Evolutionary conservation across 2,888 invertebrate species (phyloP), one percentile per base, ranked within the genome.

Genomic region (Agelastica alni): DNA sequence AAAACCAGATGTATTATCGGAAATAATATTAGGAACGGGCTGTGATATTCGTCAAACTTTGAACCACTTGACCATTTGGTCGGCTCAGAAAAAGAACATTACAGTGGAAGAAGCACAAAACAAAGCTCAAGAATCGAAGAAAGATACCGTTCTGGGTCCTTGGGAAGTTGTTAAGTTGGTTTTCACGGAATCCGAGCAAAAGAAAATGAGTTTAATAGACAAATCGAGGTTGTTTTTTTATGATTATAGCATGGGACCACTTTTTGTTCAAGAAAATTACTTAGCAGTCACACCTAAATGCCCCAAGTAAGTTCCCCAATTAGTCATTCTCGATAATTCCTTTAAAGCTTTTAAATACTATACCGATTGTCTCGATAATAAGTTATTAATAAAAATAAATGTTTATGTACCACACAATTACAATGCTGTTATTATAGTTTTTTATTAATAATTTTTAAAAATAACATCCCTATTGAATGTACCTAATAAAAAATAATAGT

Each of bases 251-350:
- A 83, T 99, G 60, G 88, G 89, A n/a, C 94, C 97, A 1, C 80
- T 99, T 9, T 99, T 99, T 78, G 95, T 99, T 0, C 96, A 98
- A 69, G 98, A 99, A 76, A 99, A 98, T 78, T 99, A 99, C 77
- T 78, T 93, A 12, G 83, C 83, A 61, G 93, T 92, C 1, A 76
- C 79, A n/a, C 94, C 95, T 0, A 82, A 84, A 54, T 86, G 85
- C 53, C 84, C 87, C 17, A 86, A 83, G 88, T 89, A 78, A 75
- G 77, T 75, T n/a, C n/a, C n/a, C n/a, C n/a, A n/a, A n/a, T n/a
- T n/a, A n/a, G n/a, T n/a, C n/a, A n/a, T n/a, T n/a, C n/a, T n/a
- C n/a, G n/a, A n/a, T n/a, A n/a, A n/a, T n/a, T n/a, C n/a, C n/a
- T n/a, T n/a, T n/a, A n/a, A n/a, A n/a, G n/a, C n/a, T n/a, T n/a